Conservation (phyloP, 1,140 invertebrate genomes). For the Drosophila saltans region DNA sequence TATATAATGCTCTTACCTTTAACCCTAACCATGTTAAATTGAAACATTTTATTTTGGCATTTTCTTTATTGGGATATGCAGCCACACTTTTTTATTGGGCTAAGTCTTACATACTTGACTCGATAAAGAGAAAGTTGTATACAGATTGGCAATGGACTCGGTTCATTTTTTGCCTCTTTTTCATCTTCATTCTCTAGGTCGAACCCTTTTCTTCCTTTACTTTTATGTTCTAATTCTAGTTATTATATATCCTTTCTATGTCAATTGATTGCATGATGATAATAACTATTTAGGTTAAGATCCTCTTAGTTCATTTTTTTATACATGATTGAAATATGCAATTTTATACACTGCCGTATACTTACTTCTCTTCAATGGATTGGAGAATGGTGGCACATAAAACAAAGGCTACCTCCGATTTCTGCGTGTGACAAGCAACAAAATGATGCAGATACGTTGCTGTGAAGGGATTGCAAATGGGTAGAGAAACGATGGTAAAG, state of each 20-base stretch:
- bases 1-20: background rate
- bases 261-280: too few relatives aligned
- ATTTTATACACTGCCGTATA: background rate
- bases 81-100: background rate
- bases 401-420: conserved; percentile 4
- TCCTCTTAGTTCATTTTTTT: too few relatives aligned
- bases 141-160: too few relatives aligned
- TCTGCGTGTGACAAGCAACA: conserved; percentile 66
- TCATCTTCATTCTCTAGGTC: too few relatives aligned
- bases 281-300: too few relatives aligned
- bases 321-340: background rate
- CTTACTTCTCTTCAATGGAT: background rate
- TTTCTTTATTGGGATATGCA: background rate
- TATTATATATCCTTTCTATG: too few relatives aligned
- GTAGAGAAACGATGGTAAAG: too few relatives aligned
- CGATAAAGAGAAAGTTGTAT: too few relatives aligned
- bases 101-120: too few relatives aligned
- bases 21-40: background rate
- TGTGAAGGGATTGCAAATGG: background rate
- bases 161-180: too few relatives aligned
- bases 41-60: background rate
- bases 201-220: too few relatives aligned
- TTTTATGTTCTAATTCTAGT: too few relatives aligned
- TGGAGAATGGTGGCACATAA: background rate
- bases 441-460: conserved; percentile 11